These are phyloP conservation scores for Silurus meridionalis DNA, from an alignment of 2,113 vertebrate genomes.

Conservation along the genomic window DNA sequence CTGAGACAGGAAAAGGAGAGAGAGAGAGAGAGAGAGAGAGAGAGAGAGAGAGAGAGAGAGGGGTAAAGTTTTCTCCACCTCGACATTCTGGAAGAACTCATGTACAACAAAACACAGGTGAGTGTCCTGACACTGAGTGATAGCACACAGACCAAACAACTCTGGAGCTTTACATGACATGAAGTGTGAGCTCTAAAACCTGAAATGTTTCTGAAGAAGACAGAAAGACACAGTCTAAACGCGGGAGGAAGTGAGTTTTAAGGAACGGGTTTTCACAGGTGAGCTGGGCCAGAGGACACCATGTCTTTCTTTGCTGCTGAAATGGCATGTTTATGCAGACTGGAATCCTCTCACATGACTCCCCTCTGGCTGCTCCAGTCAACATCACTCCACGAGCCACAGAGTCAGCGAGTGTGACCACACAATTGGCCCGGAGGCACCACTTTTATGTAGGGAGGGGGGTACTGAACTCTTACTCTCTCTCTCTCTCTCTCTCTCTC, in stretches of 20 bases:
- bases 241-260: slow-evolving; percentile 13
- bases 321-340: slow-evolving; percentile 62
- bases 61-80: slow-evolving; percentile 68
- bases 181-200: slow-evolving; percentile 66
- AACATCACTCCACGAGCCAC: slow-evolving; percentile 74
- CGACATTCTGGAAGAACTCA: slow-evolving; percentile 65
- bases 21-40: slow-evolving; percentile 61
- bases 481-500: slow-evolving; percentile 37
- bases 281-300: slow-evolving; percentile 50
- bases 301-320: slow-evolving; percentile 49
- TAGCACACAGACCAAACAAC: slow-evolving; percentile 59
- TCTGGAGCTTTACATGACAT: slow-evolving; percentile 80
- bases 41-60: slow-evolving; percentile 61
- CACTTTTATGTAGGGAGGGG: slow-evolving; percentile 58
- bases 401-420: slow-evolving; percentile 79
- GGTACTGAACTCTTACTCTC: slow-evolving; percentile 23
- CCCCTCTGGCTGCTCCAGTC: slow-evolving; percentile 78
- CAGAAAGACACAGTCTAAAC: slow-evolving; percentile 47
- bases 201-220: slow-evolving; percentile 59
- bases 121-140: slow-evolving; percentile 73
- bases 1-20: slow-evolving; percentile 46
- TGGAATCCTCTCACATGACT: slow-evolving; percentile 79
- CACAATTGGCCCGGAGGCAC: slow-evolving; percentile 75
- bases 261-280: slow-evolving; percentile 48
- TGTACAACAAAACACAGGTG: slow-evolving; percentile 75